These are phyloP conservation scores for Serranus cabrilla DNA, from an alignment of 2,797 vertebrate genomes.

Conservation along the genomic window DNA sequence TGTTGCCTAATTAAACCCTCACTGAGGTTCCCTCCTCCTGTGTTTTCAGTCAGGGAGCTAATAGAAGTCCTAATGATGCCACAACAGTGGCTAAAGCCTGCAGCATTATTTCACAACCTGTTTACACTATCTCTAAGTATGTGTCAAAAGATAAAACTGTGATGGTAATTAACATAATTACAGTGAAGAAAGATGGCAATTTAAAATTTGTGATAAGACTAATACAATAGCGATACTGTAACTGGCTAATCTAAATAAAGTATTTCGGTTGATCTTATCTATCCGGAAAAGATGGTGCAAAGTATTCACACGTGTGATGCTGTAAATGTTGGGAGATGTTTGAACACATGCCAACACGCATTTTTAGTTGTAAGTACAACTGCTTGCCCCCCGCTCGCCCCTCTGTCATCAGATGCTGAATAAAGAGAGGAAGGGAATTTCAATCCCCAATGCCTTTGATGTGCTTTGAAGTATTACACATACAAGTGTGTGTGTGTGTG, in stretches of 20 bases:
- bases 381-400: constrained; percentile 37
- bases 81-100: constrained; percentile 17
- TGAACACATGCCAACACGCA: constrained; percentile 68
- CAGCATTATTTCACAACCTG: constrained; percentile 16
- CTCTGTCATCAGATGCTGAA: constrained; percentile 72
- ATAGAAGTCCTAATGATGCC: constrained; percentile 4
- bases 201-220: background rate
- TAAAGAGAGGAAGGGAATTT: constrained; percentile 67
- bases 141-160: background rate
- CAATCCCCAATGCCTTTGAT: constrained; percentile 67
- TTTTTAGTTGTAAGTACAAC: constrained; percentile 66
- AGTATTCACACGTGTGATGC: constrained; percentile 59
- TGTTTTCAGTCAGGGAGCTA: constrained; percentile 24
- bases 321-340: constrained; percentile 61
- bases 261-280: constrained; percentile 62
- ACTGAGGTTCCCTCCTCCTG: constrained; percentile 2
- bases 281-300: constrained; percentile 56
- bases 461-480: constrained; percentile 75
- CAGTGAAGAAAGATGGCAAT: constrained; percentile 2
- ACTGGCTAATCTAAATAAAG: constrained; percentile 38
- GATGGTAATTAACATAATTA: constrained; percentile 21
- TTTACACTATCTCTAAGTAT: constrained; percentile 7
- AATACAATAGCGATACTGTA: background rate
- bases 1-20: constrained; percentile 11
- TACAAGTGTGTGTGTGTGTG: constrained; percentile 40